Evolutionary conservation across 2,888 invertebrate genomes (phyloP).

Genomic region (Pollenia labialis): DNA sequence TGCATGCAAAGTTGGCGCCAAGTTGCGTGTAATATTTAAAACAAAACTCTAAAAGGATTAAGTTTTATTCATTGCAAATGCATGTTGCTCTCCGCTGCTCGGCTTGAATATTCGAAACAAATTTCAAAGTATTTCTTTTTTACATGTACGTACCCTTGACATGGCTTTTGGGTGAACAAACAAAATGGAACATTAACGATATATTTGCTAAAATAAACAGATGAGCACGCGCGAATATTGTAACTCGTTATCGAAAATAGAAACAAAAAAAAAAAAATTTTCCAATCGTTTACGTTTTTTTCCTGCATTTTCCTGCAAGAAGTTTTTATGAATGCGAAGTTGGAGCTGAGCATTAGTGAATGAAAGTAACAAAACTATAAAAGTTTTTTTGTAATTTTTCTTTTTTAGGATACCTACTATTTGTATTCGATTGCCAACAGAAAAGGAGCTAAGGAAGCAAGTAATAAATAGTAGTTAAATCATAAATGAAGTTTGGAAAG

Average conservation of each 20-base stretch:
- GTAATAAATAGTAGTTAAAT: no score
- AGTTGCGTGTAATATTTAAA: slow-evolving; percentile 82
- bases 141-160: not conserved
- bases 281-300: not conserved
- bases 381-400: not conserved
- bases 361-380: not conserved
- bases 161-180: slow-evolving; percentile 28
- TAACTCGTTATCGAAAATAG: slow-evolving; percentile 48
- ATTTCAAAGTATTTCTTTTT: not conserved
- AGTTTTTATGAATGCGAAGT: not conserved
- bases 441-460: no score
- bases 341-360: not conserved
- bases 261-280: slow-evolving; percentile 21
- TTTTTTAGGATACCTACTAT: no score
- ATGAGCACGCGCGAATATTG: slow-evolving; percentile 77
- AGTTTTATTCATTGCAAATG: slow-evolving; percentile 77
- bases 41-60: slow-evolving; percentile 80
- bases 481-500: no score
- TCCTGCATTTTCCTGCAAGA: not conserved
- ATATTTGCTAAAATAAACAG: slow-evolving; percentile 79
- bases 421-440: no score
- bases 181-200: slow-evolving; percentile 80
- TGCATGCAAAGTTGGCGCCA: slow-evolving; percentile 64
- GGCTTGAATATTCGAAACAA: not conserved
- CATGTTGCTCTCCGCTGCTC: slow-evolving; percentile 28